These are phyloP conservation scores for Melanostoma scalare DNA, from an alignment of 2,888 invertebrate genomes.

Conservation along the genomic window DNA sequence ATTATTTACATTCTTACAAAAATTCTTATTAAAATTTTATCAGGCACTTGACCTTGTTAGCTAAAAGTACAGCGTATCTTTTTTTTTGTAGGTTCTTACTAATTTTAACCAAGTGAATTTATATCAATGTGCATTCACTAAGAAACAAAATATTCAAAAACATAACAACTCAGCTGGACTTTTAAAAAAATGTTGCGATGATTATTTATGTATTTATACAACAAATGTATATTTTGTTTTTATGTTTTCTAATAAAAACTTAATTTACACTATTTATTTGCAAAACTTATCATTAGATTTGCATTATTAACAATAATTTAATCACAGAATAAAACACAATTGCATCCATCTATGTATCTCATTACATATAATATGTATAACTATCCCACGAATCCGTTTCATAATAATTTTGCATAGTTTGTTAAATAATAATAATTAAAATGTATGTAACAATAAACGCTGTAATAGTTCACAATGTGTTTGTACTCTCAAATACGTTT, in stretches of 20 bases:
- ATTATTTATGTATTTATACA: not conserved
- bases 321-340: constrained; percentile 68
- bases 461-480: constrained; percentile 62
- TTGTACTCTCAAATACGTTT: constrained; percentile 81
- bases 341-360: constrained; percentile 25
- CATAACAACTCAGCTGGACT: constrained; percentile 43
- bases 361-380: constrained; percentile 17
- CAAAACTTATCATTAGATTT: constrained; percentile 44
- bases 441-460: constrained; percentile 42
- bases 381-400: constrained; percentile 31
- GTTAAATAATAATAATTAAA: constrained; percentile 44
- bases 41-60: constrained; percentile 45
- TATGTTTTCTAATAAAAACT: not conserved
- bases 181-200: constrained; percentile 14
- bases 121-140: constrained; percentile 50
- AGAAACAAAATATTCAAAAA: constrained; percentile 15
- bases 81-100: not conserved
- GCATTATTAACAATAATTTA: constrained; percentile 53
- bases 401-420: constrained; percentile 55
- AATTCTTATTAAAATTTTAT: constrained; percentile 35
- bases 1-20: constrained; percentile 51
- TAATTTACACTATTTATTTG: constrained; percentile 27
- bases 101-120: constrained; percentile 26
- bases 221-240: not conserved
- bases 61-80: constrained; percentile 22